Conservation (phyloP, 2,888 invertebrate species). For the Dromius quadrimaculatus region DNA sequence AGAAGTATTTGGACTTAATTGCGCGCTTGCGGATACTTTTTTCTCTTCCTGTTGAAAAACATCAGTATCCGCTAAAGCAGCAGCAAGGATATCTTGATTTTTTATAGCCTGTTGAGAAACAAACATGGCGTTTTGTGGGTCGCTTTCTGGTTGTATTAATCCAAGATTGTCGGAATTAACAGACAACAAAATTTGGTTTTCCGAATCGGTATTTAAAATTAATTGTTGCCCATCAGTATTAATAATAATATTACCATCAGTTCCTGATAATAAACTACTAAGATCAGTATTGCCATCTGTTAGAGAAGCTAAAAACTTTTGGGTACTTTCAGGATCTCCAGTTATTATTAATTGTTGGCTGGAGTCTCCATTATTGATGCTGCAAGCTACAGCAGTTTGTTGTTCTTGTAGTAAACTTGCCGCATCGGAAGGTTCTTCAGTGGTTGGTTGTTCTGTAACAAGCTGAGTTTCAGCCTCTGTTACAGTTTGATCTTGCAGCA, state of each 20-base stretch:
- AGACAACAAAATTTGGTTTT: conserved; percentile 61
- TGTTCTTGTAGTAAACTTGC: conserved; percentile 47
- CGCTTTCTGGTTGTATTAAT: conserved; percentile 57
- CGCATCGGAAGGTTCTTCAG: conserved; percentile 51
- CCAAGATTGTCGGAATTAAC: conserved; percentile 59
- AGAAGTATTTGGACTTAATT: conserved; percentile 72
- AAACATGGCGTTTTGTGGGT: conserved; percentile 61
- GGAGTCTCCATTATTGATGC: conserved; percentile 58
- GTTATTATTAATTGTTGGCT: conserved; percentile 65
- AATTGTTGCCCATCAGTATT: conserved; percentile 68
- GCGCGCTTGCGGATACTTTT: conserved; percentile 64
- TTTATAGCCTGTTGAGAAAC: conserved; percentile 61
- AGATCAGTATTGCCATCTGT: conserved; percentile 65
- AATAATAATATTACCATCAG: conserved; percentile 65
- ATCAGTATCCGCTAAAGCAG: conserved; percentile 81
- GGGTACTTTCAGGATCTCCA: conserved; percentile 65
- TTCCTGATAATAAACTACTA: conserved; percentile 64
- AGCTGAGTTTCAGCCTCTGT: conserved; percentile 32
- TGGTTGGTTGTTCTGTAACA: conserved; percentile 31
- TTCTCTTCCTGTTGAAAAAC: conserved; percentile 73
- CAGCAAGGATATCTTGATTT: conserved; percentile 80
- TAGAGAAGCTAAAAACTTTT: conserved; percentile 65
- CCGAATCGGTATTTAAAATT: conserved; percentile 63
- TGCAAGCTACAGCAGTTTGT: conserved; percentile 58
- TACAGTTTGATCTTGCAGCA: conserved; percentile 33